These are phyloP conservation scores for Bolborhynchus lineola DNA, from an alignment of 2,113 vertebrate species.

Conservation along the genomic window DNA sequence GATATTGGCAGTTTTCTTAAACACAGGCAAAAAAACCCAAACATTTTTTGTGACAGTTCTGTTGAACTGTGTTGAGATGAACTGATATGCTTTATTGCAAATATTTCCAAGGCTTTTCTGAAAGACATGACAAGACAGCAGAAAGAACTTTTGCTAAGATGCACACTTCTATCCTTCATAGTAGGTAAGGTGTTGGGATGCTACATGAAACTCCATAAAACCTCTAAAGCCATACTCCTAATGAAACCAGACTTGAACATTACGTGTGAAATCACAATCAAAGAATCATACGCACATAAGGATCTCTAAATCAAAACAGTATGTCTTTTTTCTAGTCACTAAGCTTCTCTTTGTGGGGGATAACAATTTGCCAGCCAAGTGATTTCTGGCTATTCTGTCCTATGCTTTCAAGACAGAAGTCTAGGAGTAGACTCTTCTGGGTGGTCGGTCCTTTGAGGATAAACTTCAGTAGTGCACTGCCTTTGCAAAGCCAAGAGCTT, in stretches of 20 bases:
- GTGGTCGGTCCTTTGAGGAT: neutral
- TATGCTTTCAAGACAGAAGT: neutral
- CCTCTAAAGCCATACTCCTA: neutral
- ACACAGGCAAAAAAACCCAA: neutral
- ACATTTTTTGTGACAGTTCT: neutral
- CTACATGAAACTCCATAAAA: neutral
- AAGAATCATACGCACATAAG: fast-evolving
- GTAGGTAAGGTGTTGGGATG: neutral
- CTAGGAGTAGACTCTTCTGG: neutral
- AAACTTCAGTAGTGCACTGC: fast-evolving
- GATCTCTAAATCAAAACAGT: neutral
- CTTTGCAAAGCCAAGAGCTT: neutral
- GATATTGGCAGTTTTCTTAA: neutral
- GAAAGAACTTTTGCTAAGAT: neutral
- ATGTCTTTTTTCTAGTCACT: neutral
- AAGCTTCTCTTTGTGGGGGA: neutral
- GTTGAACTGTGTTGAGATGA: neutral
- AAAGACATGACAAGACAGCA: neutral
- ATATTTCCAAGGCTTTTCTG: neutral
- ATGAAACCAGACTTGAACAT: neutral
- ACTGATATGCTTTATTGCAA: neutral
- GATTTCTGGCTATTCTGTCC: neutral
- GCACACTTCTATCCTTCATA: neutral
- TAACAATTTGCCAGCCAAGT: neutral
- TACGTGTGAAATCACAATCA: neutral